These are phyloP conservation scores for Drosophila incognita DNA, from an alignment of 2,888 invertebrate species.

Conservation along the genomic window DNA sequence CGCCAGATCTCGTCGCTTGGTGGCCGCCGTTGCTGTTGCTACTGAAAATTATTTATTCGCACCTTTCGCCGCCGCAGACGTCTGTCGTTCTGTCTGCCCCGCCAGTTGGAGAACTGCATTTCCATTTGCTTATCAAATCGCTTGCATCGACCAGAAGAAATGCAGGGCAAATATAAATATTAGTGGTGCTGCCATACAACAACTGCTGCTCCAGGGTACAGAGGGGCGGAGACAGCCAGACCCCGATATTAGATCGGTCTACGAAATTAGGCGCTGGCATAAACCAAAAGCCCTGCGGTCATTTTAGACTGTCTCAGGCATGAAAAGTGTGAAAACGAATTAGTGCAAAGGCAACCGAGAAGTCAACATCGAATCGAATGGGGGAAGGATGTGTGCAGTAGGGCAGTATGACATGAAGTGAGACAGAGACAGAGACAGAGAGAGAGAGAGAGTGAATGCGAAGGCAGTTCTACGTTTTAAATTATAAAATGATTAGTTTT, in stretches of 20 bases:
- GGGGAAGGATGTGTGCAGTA: slow-evolving; percentile 15
- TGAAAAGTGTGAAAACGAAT: slow-evolving; percentile 80
- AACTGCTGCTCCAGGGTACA: slow-evolving; percentile 31
- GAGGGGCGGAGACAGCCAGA: slow-evolving; percentile 26
- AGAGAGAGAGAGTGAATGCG: background rate
- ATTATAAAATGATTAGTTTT: background rate
- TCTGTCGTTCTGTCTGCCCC: background rate
- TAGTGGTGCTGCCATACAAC: slow-evolving; percentile 36
- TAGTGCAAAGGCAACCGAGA: slow-evolving; percentile 49
- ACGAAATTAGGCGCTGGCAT: slow-evolving; percentile 66
- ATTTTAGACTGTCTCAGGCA: slow-evolving; percentile 59
- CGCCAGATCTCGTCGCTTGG: slow-evolving; percentile 40
- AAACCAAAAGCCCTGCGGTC: slow-evolving; percentile 55
- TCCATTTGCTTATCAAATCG: slow-evolving; percentile 76
- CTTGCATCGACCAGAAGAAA: slow-evolving; percentile 67
- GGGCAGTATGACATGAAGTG: slow-evolving; percentile 40
- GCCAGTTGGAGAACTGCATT: slow-evolving; percentile 45
- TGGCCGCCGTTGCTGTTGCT: slow-evolving; percentile 48
- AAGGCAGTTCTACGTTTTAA: background rate
- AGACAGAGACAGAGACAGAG: background rate
- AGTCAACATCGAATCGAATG: slow-evolving; percentile 1
- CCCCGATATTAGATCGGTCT: slow-evolving; percentile 53
- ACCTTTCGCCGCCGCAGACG: slow-evolving; percentile 69
- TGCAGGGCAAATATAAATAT: slow-evolving; percentile 81
- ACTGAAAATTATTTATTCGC: slow-evolving; percentile 79